These are phyloP conservation scores for Chrysina gloriosa DNA, from an alignment of 2,888 invertebrate genomes.

Conservation along the genomic window DNA sequence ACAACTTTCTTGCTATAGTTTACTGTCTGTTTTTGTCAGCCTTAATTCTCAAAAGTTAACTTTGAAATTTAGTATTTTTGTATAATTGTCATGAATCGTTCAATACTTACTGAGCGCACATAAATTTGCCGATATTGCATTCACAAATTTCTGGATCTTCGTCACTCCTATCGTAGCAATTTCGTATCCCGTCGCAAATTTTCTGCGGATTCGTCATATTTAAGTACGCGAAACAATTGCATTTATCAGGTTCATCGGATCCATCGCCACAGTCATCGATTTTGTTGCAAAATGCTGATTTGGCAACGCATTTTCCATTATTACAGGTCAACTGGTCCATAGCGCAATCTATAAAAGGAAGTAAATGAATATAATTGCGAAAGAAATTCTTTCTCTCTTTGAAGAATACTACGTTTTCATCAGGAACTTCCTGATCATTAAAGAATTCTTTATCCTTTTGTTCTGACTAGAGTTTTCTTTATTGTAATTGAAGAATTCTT, in stretches of 20 bases:
- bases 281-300: slow-evolving; percentile 76
- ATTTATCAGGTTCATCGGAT: slow-evolving; percentile 76
- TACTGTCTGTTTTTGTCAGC: no score
- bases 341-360: slow-evolving; percentile 70
- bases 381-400: no score
- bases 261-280: slow-evolving; percentile 77
- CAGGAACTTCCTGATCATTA: no score
- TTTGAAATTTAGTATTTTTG: not conserved
- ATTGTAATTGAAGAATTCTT: no score
- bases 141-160: slow-evolving; percentile 76
- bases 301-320: slow-evolving; percentile 76
- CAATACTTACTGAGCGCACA: slow-evolving; percentile 66
- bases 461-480: no score
- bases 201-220: slow-evolving; percentile 75
- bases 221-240: slow-evolving; percentile 76
- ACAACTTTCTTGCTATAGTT: no score
- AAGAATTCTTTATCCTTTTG: no score
- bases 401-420: no score
- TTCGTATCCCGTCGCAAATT: slow-evolving; percentile 81
- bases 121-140: slow-evolving; percentile 68
- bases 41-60: not conserved
- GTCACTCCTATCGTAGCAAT: slow-evolving; percentile 83
- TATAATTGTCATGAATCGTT: no score
- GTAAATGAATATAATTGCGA: no score
- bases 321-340: slow-evolving; percentile 75